A percentile compares a stretch with the other conserved stretches of the same genome.
Conservation (phyloP, 92 coral and sea anemone genomes). For the Porites lobata region DNA sequence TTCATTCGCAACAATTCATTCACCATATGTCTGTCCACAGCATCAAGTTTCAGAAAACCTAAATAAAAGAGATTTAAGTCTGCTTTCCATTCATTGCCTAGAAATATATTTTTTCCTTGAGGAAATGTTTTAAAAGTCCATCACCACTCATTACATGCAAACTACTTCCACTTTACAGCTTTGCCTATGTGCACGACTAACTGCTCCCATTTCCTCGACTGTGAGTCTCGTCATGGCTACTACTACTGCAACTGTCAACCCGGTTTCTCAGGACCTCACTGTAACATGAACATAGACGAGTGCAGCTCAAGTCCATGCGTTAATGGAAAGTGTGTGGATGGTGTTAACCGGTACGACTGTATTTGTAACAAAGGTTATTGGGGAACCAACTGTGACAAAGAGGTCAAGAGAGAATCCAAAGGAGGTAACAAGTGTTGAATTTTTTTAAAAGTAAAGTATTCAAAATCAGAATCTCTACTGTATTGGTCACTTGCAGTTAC, state of each 20-base stretch:
- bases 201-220: slow-evolving; percentile 21
- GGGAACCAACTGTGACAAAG: slow-evolving; percentile 18
- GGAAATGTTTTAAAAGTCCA: too few relatives aligned
- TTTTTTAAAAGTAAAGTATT: background rate
- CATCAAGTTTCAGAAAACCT: too few relatives aligned
- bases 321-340: slow-evolving; percentile 80
- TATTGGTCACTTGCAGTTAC: too few relatives aligned
- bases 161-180: background rate
- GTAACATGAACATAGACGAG: slow-evolving; percentile 77
- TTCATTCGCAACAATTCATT: too few relatives aligned
- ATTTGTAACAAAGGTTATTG: slow-evolving; percentile 41
- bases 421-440: background rate
- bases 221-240: slow-evolving; percentile 12
- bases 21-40: too few relatives aligned
- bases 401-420: background rate
- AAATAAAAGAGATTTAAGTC: too few relatives aligned
- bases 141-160: too few relatives aligned
- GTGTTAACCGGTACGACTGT: slow-evolving; percentile 76
- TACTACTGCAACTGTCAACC: slow-evolving; percentile 70
- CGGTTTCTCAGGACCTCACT: slow-evolving; percentile 79
- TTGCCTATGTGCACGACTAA: slow-evolving; percentile 5
- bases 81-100: too few relatives aligned
- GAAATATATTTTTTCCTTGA: too few relatives aligned
- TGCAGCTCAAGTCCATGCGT: slow-evolving; percentile 82
- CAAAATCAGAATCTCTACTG: background rate